These are phyloP conservation scores for Spinus olivaceus DNA, from an alignment of 2,797 vertebrate species.

Conservation along the genomic window DNA sequence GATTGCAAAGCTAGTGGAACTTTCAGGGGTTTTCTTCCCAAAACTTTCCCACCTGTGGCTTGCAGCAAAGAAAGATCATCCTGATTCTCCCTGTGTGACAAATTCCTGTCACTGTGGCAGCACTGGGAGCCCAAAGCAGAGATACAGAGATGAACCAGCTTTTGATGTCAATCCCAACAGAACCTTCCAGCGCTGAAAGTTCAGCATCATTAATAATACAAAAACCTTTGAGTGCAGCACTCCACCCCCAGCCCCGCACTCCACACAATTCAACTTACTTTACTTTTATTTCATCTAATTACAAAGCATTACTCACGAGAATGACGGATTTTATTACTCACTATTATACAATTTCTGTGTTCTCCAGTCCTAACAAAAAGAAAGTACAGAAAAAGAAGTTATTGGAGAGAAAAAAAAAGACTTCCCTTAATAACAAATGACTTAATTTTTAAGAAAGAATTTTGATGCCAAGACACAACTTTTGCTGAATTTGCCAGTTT, in stretches of 20 bases:
- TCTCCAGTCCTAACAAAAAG: neutral
- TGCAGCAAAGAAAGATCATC: neutral
- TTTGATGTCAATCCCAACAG: neutral
- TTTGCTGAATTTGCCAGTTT: slow-evolving; percentile 25
- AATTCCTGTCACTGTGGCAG: neutral
- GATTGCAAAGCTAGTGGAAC: neutral
- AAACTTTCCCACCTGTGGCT: neutral
- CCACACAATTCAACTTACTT: slow-evolving; percentile 33
- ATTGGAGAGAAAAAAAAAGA: neutral
- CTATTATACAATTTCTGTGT: slow-evolving; percentile 40
- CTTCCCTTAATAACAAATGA: neutral
- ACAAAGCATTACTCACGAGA: slow-evolving; percentile 57
- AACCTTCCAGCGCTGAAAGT: neutral
- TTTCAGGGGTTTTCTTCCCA: neutral
- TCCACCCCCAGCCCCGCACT: slow-evolving; percentile 37
- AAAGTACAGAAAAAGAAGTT: slow-evolving; percentile 23
- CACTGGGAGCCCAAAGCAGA: neutral
- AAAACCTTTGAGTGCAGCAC: neutral
- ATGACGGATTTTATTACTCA: slow-evolving; percentile 62
- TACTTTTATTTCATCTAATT: slow-evolving; percentile 57
- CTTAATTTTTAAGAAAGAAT: slow-evolving; percentile 36
- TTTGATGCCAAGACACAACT: slow-evolving; percentile 16
- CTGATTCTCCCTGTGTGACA: neutral
- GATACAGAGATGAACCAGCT: neutral
- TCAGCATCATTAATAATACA: slow-evolving; percentile 21